These are phyloP conservation scores for Dermolepida albohirtum DNA, from an alignment of 2,888 invertebrate species.

Conservation along the genomic window DNA sequence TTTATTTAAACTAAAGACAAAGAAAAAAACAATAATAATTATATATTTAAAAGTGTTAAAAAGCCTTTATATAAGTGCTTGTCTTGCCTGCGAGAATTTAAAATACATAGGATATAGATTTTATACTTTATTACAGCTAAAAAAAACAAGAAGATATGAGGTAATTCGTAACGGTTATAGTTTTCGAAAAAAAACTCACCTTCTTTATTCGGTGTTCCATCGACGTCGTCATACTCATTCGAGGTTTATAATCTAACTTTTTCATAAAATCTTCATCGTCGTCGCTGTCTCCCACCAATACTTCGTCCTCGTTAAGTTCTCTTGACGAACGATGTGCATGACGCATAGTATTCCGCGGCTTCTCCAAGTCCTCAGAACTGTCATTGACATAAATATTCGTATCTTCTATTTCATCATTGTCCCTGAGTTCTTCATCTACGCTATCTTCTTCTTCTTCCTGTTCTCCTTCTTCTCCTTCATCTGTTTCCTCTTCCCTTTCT, in stretches of 20 bases:
- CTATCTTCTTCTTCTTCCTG: neutral
- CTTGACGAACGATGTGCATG: neutral
- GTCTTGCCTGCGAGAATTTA: no score
- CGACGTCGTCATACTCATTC: slow-evolving; percentile 34
- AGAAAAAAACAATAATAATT: no score
- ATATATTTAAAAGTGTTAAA: no score
- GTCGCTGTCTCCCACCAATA: neutral
- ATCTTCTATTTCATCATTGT: neutral
- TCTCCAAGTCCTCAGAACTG: neutral
- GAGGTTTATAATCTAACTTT: slow-evolving; percentile 33
- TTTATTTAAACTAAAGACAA: no score
- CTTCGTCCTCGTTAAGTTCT: neutral
- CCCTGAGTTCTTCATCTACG: neutral
- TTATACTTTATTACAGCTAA: no score
- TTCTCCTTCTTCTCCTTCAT: neutral
- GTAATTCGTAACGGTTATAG: no score
- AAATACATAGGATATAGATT: no score
- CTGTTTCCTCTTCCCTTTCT: neutral
- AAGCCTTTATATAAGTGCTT: no score
- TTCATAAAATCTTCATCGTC: slow-evolving; percentile 40
- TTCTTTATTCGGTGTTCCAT: slow-evolving; percentile 40
- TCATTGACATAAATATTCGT: neutral
- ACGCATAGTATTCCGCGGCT: no score
- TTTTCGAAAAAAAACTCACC: slow-evolving; percentile 20
- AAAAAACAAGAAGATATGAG: no score